Conservation (phyloP, 2,113 vertebrate genomes). For the Charina bottae region DNA sequence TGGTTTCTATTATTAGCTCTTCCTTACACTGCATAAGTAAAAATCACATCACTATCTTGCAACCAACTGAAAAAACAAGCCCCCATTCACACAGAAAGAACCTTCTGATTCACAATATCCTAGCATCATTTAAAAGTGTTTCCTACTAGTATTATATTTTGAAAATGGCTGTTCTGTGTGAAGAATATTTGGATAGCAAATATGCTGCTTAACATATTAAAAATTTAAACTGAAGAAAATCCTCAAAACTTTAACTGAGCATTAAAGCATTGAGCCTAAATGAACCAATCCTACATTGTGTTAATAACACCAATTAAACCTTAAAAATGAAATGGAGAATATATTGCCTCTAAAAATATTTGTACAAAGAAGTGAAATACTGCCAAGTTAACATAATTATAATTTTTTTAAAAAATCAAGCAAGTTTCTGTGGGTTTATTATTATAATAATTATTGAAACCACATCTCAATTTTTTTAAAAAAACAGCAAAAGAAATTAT, state of each 20-base stretch:
- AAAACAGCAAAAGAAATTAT: neutral
- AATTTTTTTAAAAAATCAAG: neutral
- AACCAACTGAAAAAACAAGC: neutral
- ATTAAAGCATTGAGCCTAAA: neutral
- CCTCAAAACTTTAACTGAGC: neutral
- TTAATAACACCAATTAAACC: slow-evolving; percentile 6
- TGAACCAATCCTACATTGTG: neutral
- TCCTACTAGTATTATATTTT: neutral
- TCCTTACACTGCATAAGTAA: neutral
- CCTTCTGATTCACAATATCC: neutral
- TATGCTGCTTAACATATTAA: neutral
- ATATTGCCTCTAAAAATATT: neutral
- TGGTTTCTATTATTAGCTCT: neutral
- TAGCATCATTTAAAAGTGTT: neutral
- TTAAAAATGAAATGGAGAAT: neutral
- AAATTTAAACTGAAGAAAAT: neutral
- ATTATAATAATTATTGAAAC: neutral
- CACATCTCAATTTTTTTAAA: neutral
- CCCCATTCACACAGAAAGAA: neutral
- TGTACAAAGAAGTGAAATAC: neutral
- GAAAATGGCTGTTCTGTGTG: neutral
- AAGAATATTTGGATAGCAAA: neutral
- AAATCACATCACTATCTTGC: neutral
- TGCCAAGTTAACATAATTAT: neutral
- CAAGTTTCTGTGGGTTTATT: neutral